phyloP scores from a whole-genome alignment of 2,113 vertebrate genomes.

The Lepisosteus osseus region DNA sequence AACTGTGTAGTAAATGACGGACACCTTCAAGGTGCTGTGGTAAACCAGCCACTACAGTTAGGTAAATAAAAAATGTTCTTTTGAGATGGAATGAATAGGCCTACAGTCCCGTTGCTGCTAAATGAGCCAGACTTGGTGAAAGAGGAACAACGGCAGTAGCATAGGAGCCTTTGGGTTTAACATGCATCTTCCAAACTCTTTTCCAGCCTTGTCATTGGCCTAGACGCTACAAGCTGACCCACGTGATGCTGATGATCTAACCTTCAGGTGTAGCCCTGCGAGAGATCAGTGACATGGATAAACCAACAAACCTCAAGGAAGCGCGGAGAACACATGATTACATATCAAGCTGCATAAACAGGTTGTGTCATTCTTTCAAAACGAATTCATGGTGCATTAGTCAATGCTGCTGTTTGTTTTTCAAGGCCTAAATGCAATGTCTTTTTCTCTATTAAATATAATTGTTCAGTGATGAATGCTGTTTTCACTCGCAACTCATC shows the following conservation, averaged over 20 bases:
- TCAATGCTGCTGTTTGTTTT: background rate
- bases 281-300: slow-evolving; percentile 1
- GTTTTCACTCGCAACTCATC: background rate
- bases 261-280: background rate
- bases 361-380: background rate
- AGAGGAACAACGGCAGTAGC: too few relatives aligned
- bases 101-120: too few relatives aligned
- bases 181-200: background rate
- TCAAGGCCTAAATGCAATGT: background rate
- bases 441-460: background rate
- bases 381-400: background rate
- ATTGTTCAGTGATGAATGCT: background rate
- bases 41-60: too few relatives aligned
- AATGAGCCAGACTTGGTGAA: too few relatives aligned
- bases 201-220: background rate
- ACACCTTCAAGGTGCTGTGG: too few relatives aligned
- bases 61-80: too few relatives aligned
- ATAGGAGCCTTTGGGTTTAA: background rate
- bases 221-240: background rate
- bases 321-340: background rate
- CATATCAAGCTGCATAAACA: background rate
- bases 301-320: background rate
- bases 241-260: background rate
- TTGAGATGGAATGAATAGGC: too few relatives aligned
- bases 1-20: too few relatives aligned